Evolutionary conservation across 2,888 invertebrate species (phyloP).

Genomic region (Tipula vernalis): DNA sequence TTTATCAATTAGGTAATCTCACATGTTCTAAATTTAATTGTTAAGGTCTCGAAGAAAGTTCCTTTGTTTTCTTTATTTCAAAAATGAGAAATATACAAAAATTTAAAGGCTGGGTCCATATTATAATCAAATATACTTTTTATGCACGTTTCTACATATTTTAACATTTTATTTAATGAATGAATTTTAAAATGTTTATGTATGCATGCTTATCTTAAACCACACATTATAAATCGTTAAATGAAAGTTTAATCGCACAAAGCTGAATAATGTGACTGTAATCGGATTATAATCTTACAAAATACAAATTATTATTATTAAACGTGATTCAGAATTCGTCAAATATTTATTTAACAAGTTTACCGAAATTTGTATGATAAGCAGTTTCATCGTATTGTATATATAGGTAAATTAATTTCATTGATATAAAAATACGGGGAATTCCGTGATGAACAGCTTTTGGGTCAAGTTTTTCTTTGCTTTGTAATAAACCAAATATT

Average conservation of each 20-base stretch:
- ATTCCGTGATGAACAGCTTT: background rate
- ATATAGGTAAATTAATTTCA: background rate
- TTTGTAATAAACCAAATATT: background rate
- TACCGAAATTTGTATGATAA: background rate
- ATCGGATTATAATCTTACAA: background rate
- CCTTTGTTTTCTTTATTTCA: background rate
- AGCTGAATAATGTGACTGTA: background rate
- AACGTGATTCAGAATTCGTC: background rate
- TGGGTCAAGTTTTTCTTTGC: background rate
- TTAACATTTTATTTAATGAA: background rate
- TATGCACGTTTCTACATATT: background rate
- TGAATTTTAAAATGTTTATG: background rate
- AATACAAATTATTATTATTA: background rate
- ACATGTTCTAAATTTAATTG: background rate
- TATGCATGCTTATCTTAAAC: background rate
- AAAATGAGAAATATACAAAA: background rate
- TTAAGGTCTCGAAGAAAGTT: background rate
- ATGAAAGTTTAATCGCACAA: background rate
- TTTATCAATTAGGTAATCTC: background rate
- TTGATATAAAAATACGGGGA: background rate
- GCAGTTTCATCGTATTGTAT: background rate
- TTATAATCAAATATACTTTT: background rate
- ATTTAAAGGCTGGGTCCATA: background rate
- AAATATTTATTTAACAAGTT: background rate
- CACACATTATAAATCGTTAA: background rate